A percentile compares a stretch with the other conserved stretches of the same genome.
phyloP scores from a whole-genome alignment of 2,888 invertebrate species.

The Eupithecia insigniata region DNA sequence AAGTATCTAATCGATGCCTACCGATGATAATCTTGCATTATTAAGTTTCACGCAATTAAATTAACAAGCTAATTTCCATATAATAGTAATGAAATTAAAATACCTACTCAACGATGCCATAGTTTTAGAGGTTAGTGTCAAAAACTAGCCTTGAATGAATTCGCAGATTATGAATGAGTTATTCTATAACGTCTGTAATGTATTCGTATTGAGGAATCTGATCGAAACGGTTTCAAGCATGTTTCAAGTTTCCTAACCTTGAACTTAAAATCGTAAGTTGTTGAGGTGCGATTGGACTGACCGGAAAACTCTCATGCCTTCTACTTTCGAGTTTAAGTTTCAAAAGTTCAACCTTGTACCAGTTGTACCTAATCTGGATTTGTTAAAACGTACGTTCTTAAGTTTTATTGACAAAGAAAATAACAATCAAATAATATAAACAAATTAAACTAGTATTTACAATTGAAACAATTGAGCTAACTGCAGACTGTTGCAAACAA shows the following conservation, averaged over 20 bases:
- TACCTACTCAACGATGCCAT: not conserved
- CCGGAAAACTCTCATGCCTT: not conserved
- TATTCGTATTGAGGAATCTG: not conserved
- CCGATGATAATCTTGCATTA: not conserved
- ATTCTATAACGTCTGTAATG: not conserved
- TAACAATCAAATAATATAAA: no score
- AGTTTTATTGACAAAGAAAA: no score
- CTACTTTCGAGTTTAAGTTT: constrained; percentile 18
- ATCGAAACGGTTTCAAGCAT: not conserved
- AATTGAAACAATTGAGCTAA: no score
- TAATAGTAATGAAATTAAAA: not conserved
- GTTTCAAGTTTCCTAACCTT: not conserved
- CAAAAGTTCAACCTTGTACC: constrained; percentile 24
- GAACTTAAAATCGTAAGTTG: constrained; percentile 4
- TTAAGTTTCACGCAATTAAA: constrained; percentile 11
- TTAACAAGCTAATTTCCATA: not conserved
- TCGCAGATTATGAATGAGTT: not conserved
- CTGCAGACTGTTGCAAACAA: no score
- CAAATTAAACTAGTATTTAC: no score
- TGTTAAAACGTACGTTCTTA: not conserved
- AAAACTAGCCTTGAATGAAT: constrained; percentile 1
- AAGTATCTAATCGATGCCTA: constrained; percentile 6
- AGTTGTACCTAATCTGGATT: no score
- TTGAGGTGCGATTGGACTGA: not conserved
- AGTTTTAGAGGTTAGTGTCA: constrained; percentile 8